These are phyloP conservation scores for Drosophila falleni DNA, from an alignment of 2,888 invertebrate species.

Conservation along the genomic window DNA sequence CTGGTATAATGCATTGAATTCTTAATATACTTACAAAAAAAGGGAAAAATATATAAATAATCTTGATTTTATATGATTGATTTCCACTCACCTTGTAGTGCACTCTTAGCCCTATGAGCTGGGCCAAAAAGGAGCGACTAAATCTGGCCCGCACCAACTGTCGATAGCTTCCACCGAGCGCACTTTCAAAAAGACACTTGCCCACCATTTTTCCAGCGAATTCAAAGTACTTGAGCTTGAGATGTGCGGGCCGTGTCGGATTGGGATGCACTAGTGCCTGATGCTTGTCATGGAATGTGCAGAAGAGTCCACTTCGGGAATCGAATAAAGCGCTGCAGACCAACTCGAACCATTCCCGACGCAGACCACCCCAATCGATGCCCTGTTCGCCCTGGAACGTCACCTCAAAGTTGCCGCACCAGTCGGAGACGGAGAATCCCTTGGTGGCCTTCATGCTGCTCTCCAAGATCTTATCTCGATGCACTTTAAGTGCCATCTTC, in stretches of 20 bases:
- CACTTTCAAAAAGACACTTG: constrained; percentile 97
- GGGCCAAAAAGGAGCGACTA: constrained; percentile 96
- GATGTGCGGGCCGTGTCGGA: constrained; percentile 90
- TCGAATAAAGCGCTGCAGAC: constrained; percentile 95
- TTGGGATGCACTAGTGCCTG: constrained; percentile 97
- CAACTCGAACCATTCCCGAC: constrained; percentile 97
- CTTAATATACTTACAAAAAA: no score
- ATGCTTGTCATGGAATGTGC: constrained; percentile 93
- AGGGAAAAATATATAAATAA: no score
- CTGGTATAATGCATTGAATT: no score
- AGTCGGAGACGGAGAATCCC: constrained; percentile 94
- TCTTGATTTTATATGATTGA: no score
- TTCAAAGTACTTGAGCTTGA: constrained; percentile 95
- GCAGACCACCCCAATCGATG: constrained; percentile 96
- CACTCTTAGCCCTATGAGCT: constrained; percentile 96
- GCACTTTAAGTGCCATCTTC: constrained; percentile 92
- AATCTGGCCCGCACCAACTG: constrained; percentile 96
- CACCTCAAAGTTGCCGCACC: constrained; percentile 97
- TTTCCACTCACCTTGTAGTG: constrained; percentile 98
- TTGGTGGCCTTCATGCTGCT: constrained; percentile 94
- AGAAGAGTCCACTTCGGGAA: constrained; percentile 92
- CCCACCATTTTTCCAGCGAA: constrained; percentile 97
- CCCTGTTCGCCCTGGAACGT: constrained; percentile 97
- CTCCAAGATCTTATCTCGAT: constrained; percentile 92
- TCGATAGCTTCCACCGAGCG: constrained; percentile 94